Evolutionary conservation across 2,797 vertebrate genomes (phyloP).

Genomic region (Discoglossus pictus): DNA sequence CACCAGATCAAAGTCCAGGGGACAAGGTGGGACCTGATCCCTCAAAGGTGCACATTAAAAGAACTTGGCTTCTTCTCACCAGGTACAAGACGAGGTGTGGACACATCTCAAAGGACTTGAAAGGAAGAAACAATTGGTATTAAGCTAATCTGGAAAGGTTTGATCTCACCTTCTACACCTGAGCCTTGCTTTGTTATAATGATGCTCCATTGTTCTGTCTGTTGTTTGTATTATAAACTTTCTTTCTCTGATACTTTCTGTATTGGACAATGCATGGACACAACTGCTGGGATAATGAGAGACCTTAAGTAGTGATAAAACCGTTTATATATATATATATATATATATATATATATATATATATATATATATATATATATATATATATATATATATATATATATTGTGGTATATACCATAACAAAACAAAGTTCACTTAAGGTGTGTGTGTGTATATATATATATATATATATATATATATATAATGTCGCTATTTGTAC

Average conservation of each 20-base stretch:
- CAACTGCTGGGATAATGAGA: too few species aligned
- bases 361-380: neutral
- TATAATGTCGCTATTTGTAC: too few species aligned
- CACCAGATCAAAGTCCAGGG: conserved; percentile 28
- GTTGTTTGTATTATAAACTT: neutral
- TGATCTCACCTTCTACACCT: conserved; percentile 23
- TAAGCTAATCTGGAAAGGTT: neutral
- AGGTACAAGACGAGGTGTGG: conserved; percentile 9
- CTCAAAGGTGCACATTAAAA: too few species aligned
- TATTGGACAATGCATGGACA: too few species aligned
- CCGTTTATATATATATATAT: neutral
- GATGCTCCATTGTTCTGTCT: too few species aligned
- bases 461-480: too few species aligned
- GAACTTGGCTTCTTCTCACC: neutral
- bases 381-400: too few species aligned
- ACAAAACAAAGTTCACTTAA: too few species aligned
- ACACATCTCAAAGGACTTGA: neutral
- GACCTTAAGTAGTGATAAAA: too few species aligned
- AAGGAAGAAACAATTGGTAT: conserved; percentile 4
- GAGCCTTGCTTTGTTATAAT: conserved; percentile 2
- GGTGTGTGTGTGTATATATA: too few species aligned
- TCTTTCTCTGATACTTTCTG: neutral
- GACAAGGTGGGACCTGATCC: neutral
- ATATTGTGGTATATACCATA: too few species aligned
- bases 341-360: neutral